These are phyloP conservation scores for Lasioglossum albipes DNA, from an alignment of 1,140 invertebrate genomes.

Conservation along the genomic window DNA sequence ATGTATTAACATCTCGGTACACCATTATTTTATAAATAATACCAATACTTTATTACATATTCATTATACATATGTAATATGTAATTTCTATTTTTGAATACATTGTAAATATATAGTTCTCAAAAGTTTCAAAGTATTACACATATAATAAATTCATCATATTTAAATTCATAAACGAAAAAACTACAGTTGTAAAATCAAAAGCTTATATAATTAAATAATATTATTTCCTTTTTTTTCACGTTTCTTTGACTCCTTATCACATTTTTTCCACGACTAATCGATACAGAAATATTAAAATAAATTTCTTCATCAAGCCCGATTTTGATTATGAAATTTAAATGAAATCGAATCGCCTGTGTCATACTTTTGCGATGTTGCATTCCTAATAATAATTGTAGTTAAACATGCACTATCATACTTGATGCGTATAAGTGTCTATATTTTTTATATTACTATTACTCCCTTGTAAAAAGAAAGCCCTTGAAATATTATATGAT, in stretches of 20 bases:
- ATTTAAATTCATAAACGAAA: constrained; percentile 9
- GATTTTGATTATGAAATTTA: constrained; percentile 10
- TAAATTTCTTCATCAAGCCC: not conserved
- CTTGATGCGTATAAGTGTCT: constrained; percentile 20
- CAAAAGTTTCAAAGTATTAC: not conserved
- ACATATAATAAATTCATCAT: not conserved
- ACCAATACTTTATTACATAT: constrained; percentile 21
- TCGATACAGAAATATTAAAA: not conserved
- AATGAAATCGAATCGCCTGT: constrained; percentile 23
- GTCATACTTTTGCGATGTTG: not conserved
- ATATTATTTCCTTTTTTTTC: constrained; percentile 20
- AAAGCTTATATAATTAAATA: not conserved
- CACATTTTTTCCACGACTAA: not conserved
- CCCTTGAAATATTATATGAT: constrained; percentile 13
- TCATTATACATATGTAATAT: not conserved
- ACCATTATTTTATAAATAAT: constrained; percentile 23
- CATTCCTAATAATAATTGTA: constrained; percentile 7
- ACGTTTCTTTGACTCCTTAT: not conserved
- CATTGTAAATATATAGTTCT: constrained; percentile 6
- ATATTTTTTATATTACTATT: constrained; percentile 26
- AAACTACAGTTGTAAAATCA: constrained; percentile 1
- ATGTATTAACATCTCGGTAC: constrained; percentile 27
- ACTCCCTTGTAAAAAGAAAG: constrained; percentile 15
- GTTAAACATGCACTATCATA: constrained; percentile 19
- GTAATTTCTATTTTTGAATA: constrained; percentile 8